Percentiles rank a stretch among this genome's conserved stretches.
These are phyloP conservation scores for Pristiophorus japonicus DNA, from an alignment of 2,113 vertebrate species.

Conservation along the genomic window DNA sequence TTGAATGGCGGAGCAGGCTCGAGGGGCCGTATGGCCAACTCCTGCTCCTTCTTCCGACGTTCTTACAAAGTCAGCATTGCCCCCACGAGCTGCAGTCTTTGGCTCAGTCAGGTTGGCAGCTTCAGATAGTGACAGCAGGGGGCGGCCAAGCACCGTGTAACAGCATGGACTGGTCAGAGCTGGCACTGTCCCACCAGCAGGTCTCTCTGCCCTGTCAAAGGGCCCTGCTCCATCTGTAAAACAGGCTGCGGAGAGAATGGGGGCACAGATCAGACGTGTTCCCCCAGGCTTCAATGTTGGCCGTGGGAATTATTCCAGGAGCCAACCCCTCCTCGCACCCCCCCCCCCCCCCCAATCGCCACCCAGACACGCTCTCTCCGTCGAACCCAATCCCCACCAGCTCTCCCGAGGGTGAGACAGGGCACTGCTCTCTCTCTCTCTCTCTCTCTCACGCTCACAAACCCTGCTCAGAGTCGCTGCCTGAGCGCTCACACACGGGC, in stretches of 20 bases:
- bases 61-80: too few species aligned
- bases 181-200: not conserved
- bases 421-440: not conserved
- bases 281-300: not conserved
- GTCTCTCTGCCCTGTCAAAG: not conserved
- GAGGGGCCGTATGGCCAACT: too few species aligned
- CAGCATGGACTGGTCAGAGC: too few species aligned
- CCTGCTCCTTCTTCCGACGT: too few species aligned
- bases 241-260: too few species aligned
- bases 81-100: too few species aligned
- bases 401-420: not conserved
- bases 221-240: not conserved
- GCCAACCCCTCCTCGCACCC: not conserved
- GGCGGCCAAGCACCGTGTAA: not conserved
- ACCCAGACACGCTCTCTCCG: not conserved
- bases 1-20: too few species aligned
- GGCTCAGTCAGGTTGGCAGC: not conserved
- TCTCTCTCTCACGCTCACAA: not conserved
- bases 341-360: not conserved
- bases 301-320: not conserved
- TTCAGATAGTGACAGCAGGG: not conserved
- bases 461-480: not conserved
- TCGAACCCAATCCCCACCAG: not conserved
- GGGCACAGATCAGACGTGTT: not conserved
- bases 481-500: not conserved